Percentiles rank a stretch among this genome's conserved stretches.
Evolutionary conservation across 2,113 vertebrate species (phyloP).

Genomic region (Corythornis cristatus): DNA sequence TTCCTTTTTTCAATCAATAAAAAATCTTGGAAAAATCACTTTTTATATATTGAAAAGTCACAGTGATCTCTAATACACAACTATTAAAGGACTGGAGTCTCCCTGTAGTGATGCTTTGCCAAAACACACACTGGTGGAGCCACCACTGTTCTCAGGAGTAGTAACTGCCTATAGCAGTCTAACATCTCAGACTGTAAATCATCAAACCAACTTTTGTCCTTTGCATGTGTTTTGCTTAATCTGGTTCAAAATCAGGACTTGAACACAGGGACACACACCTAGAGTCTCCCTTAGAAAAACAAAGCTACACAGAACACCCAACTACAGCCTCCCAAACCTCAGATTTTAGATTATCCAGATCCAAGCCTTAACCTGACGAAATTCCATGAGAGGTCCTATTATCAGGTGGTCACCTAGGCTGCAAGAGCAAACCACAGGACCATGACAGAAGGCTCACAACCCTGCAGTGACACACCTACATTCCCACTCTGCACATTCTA

Average conservation of each 20-base stretch:
- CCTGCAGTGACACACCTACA: neutral
- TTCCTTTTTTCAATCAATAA: neutral
- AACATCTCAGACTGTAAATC: neutral
- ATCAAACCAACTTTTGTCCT: neutral
- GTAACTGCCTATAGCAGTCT: neutral
- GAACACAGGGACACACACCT: neutral
- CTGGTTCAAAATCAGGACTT: neutral
- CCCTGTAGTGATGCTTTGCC: neutral
- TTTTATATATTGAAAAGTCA: neutral
- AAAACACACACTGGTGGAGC: neutral
- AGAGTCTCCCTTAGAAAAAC: neutral
- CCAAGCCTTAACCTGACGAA: neutral
- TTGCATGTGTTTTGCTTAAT: neutral
- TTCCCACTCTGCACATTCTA: neutral
- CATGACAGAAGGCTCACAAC: neutral
- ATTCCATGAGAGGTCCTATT: neutral
- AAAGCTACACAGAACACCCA: neutral
- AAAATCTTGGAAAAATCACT: neutral
- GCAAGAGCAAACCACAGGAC: neutral
- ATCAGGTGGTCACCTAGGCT: neutral
- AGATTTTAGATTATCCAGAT: neutral
- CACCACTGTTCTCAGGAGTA: neutral
- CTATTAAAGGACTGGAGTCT: neutral
- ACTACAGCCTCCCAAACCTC: neutral
- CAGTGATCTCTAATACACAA: neutral